phyloP scores from a whole-genome alignment of 2,888 invertebrate genomes.

The Ormyrus thymus region DNA sequence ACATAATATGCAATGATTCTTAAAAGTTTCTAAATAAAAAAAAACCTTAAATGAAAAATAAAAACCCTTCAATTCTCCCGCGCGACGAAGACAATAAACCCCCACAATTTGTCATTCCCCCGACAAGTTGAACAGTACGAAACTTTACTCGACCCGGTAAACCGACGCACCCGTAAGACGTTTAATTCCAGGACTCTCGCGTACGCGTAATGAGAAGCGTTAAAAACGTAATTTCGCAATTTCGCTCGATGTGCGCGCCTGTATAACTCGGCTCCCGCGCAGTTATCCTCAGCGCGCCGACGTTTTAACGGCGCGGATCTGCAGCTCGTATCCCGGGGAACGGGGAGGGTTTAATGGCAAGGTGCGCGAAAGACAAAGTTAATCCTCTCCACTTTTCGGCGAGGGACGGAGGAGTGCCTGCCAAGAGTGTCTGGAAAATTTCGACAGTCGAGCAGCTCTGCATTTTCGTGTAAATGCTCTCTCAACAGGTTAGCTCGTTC shows the following conservation, averaged over 20 bases:
- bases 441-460: conserved; percentile 58
- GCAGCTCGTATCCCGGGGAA: not conserved
- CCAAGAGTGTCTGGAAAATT: conserved; percentile 65
- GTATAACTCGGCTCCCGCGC: conserved; percentile 5
- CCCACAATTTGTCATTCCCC: no score
- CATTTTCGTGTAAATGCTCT: conserved; percentile 57
- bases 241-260: conserved; percentile 1
- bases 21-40: no score
- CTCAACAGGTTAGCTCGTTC: conserved; percentile 67
- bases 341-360: not conserved
- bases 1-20: no score
- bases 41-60: no score
- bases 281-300: not conserved
- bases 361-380: conserved; percentile 2
- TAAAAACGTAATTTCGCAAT: conserved; percentile 29
- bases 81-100: no score
- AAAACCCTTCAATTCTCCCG: no score
- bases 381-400: not conserved
- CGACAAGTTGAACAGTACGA: no score
- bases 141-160: not conserved
- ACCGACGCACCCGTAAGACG: not conserved
- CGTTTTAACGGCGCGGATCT: no score
- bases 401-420: not conserved
- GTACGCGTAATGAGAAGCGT: not conserved
- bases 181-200: not conserved